phyloP scores from a whole-genome alignment of 2,797 vertebrate genomes.

The Manis crassicaudata region DNA sequence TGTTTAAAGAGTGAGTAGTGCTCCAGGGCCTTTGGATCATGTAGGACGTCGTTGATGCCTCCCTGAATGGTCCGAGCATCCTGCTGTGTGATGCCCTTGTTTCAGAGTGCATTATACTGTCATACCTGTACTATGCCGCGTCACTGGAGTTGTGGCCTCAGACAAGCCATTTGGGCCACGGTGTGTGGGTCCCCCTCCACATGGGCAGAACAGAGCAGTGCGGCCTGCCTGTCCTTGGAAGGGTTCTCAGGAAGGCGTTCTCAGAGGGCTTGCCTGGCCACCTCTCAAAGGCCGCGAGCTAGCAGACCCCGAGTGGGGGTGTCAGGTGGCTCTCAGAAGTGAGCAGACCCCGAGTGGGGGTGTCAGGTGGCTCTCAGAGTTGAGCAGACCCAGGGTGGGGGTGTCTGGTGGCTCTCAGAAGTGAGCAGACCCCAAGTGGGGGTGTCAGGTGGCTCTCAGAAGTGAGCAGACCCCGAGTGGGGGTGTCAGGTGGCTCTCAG shows the following conservation, averaged over 20 bases:
- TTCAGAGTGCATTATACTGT: accelerated
- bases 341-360: neutral
- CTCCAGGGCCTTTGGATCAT: neutral
- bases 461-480: no score
- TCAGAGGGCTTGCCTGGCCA: neutral
- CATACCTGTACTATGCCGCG: neutral
- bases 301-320: neutral
- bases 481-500: neutral
- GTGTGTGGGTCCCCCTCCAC: no score
- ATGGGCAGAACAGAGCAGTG: accelerated
- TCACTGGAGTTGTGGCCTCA: accelerated
- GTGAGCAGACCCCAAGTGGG: neutral
- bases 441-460: no score
- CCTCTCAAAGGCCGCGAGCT: neutral
- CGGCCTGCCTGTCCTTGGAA: neutral
- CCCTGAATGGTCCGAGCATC: neutral
- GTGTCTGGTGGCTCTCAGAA: no score
- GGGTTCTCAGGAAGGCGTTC: neutral
- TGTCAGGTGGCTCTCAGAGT: neutral
- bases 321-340: no score
- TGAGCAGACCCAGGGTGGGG: neutral
- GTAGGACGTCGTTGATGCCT: neutral
- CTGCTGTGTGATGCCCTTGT: neutral
- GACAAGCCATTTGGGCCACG: accelerated
- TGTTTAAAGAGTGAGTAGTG: neutral